Conservation (phyloP, 2,113 vertebrate species). For the Phainopepla nitens region DNA sequence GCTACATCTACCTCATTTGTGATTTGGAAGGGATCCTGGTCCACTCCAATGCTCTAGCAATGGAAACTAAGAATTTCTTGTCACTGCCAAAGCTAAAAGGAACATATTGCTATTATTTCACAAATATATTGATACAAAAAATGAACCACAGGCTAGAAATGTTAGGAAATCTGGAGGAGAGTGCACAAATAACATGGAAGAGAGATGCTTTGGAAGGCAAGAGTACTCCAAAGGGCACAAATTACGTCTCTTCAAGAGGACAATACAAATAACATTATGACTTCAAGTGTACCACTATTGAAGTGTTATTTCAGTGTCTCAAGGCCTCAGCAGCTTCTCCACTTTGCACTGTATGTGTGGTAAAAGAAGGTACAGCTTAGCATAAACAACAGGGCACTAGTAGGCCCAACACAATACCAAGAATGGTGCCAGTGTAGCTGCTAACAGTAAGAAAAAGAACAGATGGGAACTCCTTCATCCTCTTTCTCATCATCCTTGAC, state of each 20-base stretch:
- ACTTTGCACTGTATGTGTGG: not conserved
- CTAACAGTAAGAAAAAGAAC: not conserved
- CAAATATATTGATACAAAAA: not conserved
- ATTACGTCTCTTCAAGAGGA: not conserved
- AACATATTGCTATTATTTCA: not conserved
- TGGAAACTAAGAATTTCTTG: not conserved
- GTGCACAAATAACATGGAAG: not conserved
- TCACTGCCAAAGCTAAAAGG: not conserved
- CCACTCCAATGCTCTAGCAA: not conserved
- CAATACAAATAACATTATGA: not conserved
- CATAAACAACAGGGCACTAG: not conserved
- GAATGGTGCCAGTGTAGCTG: not conserved
- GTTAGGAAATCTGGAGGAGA: not conserved
- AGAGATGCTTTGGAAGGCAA: not conserved
- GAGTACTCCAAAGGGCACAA: not conserved
- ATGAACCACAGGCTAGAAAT: not conserved
- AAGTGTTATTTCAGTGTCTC: not conserved
- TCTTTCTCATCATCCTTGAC: not conserved
- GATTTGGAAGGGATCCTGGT: not conserved
- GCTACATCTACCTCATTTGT: not conserved
- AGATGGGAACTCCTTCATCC: slow-evolving; percentile 19
- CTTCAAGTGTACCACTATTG: not conserved
- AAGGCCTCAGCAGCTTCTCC: not conserved
- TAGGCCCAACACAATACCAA: not conserved
- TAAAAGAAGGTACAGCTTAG: not conserved